Evolutionary conservation across 2,888 invertebrate genomes (phyloP), one percentile per base, ranked within the genome.

Genomic region (Blastobasis adustella): DNA sequence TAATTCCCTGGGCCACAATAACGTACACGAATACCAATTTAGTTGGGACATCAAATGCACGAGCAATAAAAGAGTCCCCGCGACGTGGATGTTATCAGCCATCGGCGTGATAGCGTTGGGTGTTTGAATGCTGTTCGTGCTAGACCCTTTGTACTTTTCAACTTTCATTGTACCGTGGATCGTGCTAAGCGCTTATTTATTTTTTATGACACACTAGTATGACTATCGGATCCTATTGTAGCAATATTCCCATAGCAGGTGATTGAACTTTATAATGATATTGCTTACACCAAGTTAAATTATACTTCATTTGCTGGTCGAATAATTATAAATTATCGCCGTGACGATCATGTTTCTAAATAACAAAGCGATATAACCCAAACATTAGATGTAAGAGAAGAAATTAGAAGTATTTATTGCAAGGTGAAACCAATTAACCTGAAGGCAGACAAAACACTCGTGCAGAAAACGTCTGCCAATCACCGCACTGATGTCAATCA

Each of bases 1-100:
- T 86, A 85, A 88, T 86, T 87, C 86, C 85, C 82, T 61, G 61
- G 70, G 68, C 76, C 76, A 76, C 79, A 85, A 86, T 86, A 82
- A 80, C 70, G 69, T 73, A 76, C 73, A 76, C 67, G 73, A 69
- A 76, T 76, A 82, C 79, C 81, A 84, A 82, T 82, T 82, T 79
- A 76, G 72, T 71, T 63, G 71, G 71, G 68, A 76, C 72, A 76
- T 64, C 62, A 72, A 73, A 71, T 69, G 71, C 60, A 66, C 54
- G 61, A 63, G 65, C 70, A 67, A 69, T 74, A 74, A 76, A 80
- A 76, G 72, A 67, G 69, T 55, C 54, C 59, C 57, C 60, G 53
- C 54, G 63, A 60, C 65, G 59, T 66, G 69, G 71, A 71, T 69
- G 70, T 75, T 75, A 78, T 78, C 75, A 71, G 73, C 62, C 67